These are phyloP conservation scores for Brassicogethes aeneus DNA, from an alignment of 2,888 invertebrate genomes.

Conservation along the genomic window DNA sequence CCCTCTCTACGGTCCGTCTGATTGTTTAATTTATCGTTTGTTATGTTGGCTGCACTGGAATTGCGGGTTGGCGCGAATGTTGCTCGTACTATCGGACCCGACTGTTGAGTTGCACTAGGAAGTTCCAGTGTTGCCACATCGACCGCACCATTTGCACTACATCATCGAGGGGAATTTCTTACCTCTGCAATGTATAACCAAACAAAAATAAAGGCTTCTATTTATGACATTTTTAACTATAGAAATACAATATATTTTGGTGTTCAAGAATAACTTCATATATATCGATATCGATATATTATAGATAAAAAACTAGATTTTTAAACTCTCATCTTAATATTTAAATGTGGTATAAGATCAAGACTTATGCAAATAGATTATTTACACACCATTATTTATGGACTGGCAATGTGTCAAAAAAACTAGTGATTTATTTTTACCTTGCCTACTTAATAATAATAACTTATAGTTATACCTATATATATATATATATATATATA, in stretches of 20 bases:
- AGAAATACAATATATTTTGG: too few relatives aligned
- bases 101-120: not conserved
- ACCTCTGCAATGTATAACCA: too few relatives aligned
- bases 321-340: too few relatives aligned
- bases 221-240: too few relatives aligned
- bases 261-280: too few relatives aligned
- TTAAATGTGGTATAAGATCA: too few relatives aligned
- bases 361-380: not conserved
- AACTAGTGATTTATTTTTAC: slow-evolving; percentile 5
- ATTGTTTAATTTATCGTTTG: slow-evolving; percentile 20
- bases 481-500: too few relatives aligned
- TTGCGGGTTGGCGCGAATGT: slow-evolving; percentile 16
- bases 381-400: not conserved
- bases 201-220: too few relatives aligned
- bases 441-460: not conserved
- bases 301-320: too few relatives aligned
- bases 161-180: too few relatives aligned
- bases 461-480: too few relatives aligned
- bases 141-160: not conserved
- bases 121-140: not conserved
- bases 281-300: too few relatives aligned
- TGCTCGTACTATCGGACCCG: not conserved
- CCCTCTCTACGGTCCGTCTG: slow-evolving; percentile 1
- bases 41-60: slow-evolving; percentile 21
- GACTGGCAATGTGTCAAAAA: slow-evolving; percentile 1